Conservation (phyloP, 2,888 invertebrate species). For the Hyles lineata region DNA sequence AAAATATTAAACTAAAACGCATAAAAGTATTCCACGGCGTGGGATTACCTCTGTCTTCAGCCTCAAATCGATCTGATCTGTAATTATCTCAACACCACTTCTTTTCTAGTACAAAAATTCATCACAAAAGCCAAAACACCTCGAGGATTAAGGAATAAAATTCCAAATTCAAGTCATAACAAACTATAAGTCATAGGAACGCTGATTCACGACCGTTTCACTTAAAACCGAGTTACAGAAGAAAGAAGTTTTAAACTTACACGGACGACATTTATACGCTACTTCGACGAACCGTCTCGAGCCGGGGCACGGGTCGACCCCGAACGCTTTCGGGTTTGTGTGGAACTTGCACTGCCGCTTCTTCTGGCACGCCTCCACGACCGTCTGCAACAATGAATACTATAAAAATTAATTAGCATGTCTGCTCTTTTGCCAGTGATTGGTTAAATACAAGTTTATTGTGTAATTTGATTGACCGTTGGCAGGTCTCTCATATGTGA, state of each 20-base stretch:
- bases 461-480: no score
- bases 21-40: no score
- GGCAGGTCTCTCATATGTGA: no score
- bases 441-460: background rate
- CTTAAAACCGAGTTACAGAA: conserved; percentile 5
- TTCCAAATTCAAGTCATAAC: background rate
- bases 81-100: no score
- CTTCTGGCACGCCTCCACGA: conserved; percentile 97
- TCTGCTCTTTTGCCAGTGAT: conserved; percentile 49
- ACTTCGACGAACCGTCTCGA: conserved; percentile 97
- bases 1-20: no score
- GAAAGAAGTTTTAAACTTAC: conserved; percentile 86
- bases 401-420: conserved; percentile 81
- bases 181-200: background rate
- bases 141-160: background rate
- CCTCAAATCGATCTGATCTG: no score
- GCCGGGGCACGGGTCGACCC: conserved; percentile 96
- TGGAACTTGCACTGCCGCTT: conserved; percentile 95
- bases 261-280: conserved; percentile 98
- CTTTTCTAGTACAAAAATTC: no score
- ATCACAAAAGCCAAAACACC: no score
- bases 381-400: conserved; percentile 97
- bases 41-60: no score
- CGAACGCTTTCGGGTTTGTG: conserved; percentile 94
- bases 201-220: background rate